Evolutionary conservation across 2,113 vertebrate genomes (phyloP), one percentile per base, ranked within the genome.

Genomic region (Tragulus kanchil): DNA sequence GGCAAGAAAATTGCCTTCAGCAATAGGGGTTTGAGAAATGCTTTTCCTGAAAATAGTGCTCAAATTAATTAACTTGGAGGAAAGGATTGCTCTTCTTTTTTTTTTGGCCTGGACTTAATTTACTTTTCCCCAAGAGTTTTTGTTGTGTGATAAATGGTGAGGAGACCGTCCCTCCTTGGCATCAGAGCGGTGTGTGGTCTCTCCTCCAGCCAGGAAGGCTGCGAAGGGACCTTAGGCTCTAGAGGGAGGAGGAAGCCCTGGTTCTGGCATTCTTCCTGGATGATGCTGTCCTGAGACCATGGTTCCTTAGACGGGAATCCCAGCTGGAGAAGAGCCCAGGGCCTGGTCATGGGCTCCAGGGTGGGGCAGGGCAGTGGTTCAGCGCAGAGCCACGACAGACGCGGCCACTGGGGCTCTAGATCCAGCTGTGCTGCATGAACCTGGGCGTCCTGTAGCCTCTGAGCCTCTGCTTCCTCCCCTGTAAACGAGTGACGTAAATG

Each of bases 51-150:
- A 98, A 98, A 96, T 97, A 98, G 97, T 96, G 61, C 91, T 98
- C 93, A 98, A 98, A 98, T 99, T 98, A 98, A 99, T 98, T 99
- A 98, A 98, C 97, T 96, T 89, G 25, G 95, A 98, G 97, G 96
- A 98, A 97, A 98, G 95, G 93, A 93, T 89, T 98, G 97, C 88
- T 96, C 9, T 0, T 50, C 17, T 81, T 25, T 62, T 50, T 23
- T 8, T 95, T 2, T 73, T 36, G 50, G 62, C 61, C 93, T 82
- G 89, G 59, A 48, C 95, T 98, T 97, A 97, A 98, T 98, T 98
- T 97, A 96, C 95, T 96, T 97, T 94, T 73, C 36, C 87, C 59
- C 5, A 85, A 85, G 93, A 94, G 52, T 77, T 97, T 92, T 67
- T 95, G 77, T 90, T 75, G 67, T 93, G 79, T 93, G 95, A 85